A percentile compares a stretch with the other conserved stretches of the same genome.
Conservation (phyloP, 2,113 vertebrate genomes). For the Echinops telfairi region DNA sequence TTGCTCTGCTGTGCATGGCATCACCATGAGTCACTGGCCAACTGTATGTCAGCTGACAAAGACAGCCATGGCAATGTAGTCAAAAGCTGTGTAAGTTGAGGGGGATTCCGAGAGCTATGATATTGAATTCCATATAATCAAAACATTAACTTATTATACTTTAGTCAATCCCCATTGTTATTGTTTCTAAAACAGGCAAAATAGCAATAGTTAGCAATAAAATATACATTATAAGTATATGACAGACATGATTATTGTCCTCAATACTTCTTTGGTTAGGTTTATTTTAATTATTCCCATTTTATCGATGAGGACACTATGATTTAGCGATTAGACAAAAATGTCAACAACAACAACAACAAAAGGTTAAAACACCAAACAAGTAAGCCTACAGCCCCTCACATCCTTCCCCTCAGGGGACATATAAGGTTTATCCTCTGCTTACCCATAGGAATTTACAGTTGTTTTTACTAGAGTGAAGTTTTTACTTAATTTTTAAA, state of each 20-base stretch:
- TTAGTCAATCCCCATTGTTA: background rate
- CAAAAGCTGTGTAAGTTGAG: background rate
- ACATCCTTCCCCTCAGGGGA: background rate
- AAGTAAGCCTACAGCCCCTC: too few relatives aligned
- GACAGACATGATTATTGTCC: background rate
- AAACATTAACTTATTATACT: background rate
- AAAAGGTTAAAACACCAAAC: background rate
- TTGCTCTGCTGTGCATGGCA: background rate
- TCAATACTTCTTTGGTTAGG: background rate
- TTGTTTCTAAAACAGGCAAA: background rate
- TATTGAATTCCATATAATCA: background rate
- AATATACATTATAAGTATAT: background rate
- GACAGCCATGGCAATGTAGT: background rate
- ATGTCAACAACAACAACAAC: too few relatives aligned
- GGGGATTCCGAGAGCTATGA: background rate
- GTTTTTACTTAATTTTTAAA: background rate
- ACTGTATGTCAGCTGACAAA: background rate
- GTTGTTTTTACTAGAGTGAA: background rate
- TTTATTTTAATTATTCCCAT: background rate
- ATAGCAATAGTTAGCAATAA: background rate
- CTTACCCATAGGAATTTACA: background rate
- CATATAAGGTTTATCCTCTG: too few relatives aligned
- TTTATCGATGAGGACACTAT: background rate
- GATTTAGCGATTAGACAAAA: background rate
- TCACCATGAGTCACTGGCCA: background rate